A percentile compares a stretch with the other conserved stretches of the same genome.
Evolutionary conservation across 53 echinoderm and acorn worm genomes (phyloP).

Genomic region (Echinometra lucunter): DNA sequence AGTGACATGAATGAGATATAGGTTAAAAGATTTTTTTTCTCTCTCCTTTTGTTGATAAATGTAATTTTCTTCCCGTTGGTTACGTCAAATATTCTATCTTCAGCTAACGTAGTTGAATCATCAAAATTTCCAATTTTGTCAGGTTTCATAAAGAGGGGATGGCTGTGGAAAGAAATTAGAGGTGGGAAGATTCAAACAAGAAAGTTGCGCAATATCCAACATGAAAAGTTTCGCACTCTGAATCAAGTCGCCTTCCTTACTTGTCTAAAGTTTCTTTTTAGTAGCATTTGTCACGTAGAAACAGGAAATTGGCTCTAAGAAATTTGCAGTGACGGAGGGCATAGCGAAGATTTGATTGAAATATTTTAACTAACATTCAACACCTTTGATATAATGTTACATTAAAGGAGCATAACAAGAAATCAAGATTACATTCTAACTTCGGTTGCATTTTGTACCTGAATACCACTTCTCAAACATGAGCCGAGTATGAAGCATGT

Average conservation of each 20-base stretch:
- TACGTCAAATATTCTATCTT: too few relatives aligned
- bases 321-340: background rate
- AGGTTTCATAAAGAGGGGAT: background rate
- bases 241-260: background rate
- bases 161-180: background rate
- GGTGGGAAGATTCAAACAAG: background rate
- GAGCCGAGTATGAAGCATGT: too few relatives aligned
- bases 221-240: background rate
- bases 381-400: background rate
- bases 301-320: background rate
- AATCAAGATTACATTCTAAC: background rate
- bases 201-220: background rate
- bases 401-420: background rate
- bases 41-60: background rate
- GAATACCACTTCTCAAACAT: background rate
- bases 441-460: background rate
- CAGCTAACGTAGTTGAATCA: too few relatives aligned
- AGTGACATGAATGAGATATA: background rate
- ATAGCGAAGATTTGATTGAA: background rate
- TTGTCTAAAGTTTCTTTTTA: background rate
- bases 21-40: background rate
- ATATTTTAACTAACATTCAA: background rate
- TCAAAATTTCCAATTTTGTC: background rate
- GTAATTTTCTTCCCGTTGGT: background rate
- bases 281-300: background rate